phyloP scores from a whole-genome alignment of 2,797 vertebrate species.

The Sciurus vulgaris region DNA sequence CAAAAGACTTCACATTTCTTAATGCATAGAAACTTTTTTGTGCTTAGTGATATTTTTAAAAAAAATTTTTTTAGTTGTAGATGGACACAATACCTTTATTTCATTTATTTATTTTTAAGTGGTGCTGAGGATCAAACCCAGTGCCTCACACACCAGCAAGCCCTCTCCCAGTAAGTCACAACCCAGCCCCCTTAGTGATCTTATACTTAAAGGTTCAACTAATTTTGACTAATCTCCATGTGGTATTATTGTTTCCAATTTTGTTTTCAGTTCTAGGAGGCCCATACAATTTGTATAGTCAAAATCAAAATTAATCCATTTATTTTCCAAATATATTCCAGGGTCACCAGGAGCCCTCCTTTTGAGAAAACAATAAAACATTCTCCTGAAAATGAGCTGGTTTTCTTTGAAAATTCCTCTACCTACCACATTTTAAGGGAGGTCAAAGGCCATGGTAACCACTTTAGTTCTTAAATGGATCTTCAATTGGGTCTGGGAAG shows the following conservation, averaged over 20 bases:
- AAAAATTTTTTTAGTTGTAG: too few species aligned
- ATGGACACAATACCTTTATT: too few species aligned
- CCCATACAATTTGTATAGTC: background rate
- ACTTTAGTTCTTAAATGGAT: background rate
- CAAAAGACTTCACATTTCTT: background rate
- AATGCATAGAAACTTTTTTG: background rate
- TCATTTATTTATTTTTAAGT: too few species aligned
- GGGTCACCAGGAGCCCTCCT: background rate
- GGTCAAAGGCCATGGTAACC: background rate
- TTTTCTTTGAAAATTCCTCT: constrained; percentile 16
- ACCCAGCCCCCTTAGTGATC: background rate
- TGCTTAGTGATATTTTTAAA: too few species aligned
- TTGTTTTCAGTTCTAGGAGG: background rate
- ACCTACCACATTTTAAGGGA: background rate
- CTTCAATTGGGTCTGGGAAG: background rate
- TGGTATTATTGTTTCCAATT: background rate
- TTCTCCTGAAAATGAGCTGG: background rate
- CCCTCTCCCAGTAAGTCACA: too few species aligned
- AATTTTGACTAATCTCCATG: constrained; percentile 22
- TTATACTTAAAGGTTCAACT: background rate
- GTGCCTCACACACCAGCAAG: too few species aligned
- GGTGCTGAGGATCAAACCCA: too few species aligned
- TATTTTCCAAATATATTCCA: constrained; percentile 54
- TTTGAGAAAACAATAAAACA: constrained; percentile 23
- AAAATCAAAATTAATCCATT: constrained; percentile 39